These are phyloP conservation scores for Fulmarus glacialis DNA, from an alignment of 2,113 vertebrate genomes.

Conservation along the genomic window DNA sequence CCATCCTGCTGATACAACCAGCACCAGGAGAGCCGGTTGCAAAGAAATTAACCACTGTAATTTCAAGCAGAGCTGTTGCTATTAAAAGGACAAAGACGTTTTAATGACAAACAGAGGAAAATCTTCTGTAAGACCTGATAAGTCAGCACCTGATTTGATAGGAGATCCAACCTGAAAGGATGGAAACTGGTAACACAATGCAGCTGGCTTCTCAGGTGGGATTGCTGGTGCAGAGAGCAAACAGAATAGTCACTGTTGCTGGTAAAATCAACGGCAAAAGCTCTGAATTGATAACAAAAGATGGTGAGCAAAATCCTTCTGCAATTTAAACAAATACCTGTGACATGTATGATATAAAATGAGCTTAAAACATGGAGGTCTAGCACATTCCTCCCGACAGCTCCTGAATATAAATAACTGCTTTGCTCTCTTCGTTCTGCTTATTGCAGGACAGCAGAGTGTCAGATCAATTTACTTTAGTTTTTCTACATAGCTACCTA, in stretches of 20 bases:
- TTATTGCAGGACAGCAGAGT: background rate
- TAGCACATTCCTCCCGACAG: background rate
- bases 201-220: background rate
- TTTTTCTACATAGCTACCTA: background rate
- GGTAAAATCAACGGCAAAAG: background rate
- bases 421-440: background rate
- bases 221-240: background rate
- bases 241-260: background rate
- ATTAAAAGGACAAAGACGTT: background rate
- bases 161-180: background rate
- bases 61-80: background rate
- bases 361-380: background rate
- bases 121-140: background rate
- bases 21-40: background rate
- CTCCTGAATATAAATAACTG: background rate
- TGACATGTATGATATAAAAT: background rate
- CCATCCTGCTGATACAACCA: background rate
- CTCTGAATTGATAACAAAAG: background rate
- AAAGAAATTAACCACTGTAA: background rate
- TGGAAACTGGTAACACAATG: background rate
- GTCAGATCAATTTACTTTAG: background rate
- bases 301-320: background rate
- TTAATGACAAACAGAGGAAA: background rate
- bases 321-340: background rate
- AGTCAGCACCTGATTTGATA: background rate